Base-by-base conservation (phyloP, 2,888 invertebrate species). In the Metellina segmentata region DNA sequence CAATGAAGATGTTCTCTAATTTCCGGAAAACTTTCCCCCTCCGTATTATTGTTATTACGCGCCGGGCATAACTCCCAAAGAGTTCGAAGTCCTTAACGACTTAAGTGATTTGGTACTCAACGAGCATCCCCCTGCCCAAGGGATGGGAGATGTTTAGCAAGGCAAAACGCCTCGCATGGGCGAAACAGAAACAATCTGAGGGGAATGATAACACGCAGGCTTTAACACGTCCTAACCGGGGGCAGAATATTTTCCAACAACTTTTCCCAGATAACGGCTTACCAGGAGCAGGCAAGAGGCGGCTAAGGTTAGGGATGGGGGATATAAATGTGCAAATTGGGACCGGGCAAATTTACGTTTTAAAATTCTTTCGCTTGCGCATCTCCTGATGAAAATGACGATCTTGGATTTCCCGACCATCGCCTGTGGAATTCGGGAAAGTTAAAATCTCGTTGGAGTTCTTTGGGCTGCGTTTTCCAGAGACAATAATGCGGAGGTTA, bases 61-160 rank as follows among this genome's bases (percentile, higher is more conserved):
- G 74, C 19, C 20, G 71, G 19, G 69, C 53, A 85, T 74, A 61
- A 70, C 69, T 71, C 48, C 49, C 69, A 69, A 70, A 87, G 79
- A 81, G 71, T 85, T 78, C 75, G 88, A 81, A 90, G 85, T 79
- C 70, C 79, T 90, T 90, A 90, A 90, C 85, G 90, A 90, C 90
- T 90, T 90, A 86, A 90, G 90, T 90, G 85, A 90, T 90, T 90
- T 90, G 86, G 85, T 77, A 69, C 90, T 81, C 81, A 72, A 34
- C 34, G 34, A 34, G 53, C 53, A 71, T 52, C 61, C 53, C 11
- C 8, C 49, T 6, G 49, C 90, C 90, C 90, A 74, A 52, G 79
- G 90, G 90, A 77, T 53, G 71, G 48, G 70, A 48, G 19, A 69
- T 61, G 34, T 52, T 81, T 11, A 48, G 51, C 70, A 79, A 79